Base-by-base conservation (phyloP, 2,113 vertebrate genomes). In the Melanotaenia duboulayi region DNA sequence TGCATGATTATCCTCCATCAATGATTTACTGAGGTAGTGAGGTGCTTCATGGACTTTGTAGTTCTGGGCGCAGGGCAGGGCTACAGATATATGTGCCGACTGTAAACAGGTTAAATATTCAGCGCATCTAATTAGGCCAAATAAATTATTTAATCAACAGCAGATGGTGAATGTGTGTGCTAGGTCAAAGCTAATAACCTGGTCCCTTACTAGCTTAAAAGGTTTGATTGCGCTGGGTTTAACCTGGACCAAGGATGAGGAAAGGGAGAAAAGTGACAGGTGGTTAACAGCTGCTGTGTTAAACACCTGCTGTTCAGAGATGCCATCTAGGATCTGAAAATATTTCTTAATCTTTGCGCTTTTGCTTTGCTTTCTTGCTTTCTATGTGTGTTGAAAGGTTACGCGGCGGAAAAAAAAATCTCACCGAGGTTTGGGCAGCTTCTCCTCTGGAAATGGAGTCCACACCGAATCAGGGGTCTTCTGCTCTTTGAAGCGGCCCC, bases 391-490 rank as follows among this genome's bases (percentile, higher is more conserved):
- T 58, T 5, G n/a, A 28, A 42, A 13, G 3, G 20, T 4, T 19
- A 42, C 57, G 25, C 62, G 24, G 32, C 37, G 1, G 57, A 16
- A 32, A 63, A 24, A 49, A 0, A 24, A 16, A 50, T 14, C 87
- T 82, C 93, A 99, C 98, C 98, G 96, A 79, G 96, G 97, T 82
- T 96, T 96, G 50, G 97, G 98, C 50, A 99, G 94, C 94, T 95
- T 97, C 80, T 99, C 97, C 90, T 99, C 98, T 12, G 97, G 95
- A 80, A 96, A 96, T 11, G 98, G 95, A 42, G 97, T 99, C 98
- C 98, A 99, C 75, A 98, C 97, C 9, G 97, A 98, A 81, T 99
- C 98, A 0, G 97, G 92, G 13, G 96, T 96, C 91, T 98, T 99
- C 89, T 99, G 98, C 88, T 99, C 98, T 88, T 99, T 99, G 91